Conservation (phyloP, 2,797 vertebrate genomes). For the Choloepus didactylus region DNA sequence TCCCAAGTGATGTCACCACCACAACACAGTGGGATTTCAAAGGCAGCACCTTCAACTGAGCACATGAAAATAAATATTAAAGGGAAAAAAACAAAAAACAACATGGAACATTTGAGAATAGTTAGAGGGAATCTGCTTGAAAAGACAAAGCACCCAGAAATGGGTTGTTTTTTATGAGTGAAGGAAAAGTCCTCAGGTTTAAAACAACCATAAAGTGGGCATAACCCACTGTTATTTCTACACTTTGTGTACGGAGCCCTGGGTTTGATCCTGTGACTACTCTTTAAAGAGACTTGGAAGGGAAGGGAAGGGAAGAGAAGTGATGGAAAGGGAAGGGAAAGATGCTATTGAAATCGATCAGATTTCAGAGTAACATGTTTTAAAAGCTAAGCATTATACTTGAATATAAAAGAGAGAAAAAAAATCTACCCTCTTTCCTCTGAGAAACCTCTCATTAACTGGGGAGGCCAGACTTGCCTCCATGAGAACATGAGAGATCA, state of each 20-base stretch:
- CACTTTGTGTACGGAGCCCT: not conserved
- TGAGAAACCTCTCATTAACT: not conserved
- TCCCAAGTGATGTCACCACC: not conserved
- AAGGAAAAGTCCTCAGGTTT: not conserved
- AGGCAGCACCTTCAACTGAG: not conserved
- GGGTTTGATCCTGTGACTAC: not conserved
- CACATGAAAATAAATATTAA: not conserved
- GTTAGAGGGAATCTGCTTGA: not conserved
- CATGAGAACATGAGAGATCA: not conserved
- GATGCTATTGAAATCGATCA: not conserved
- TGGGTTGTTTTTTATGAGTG: not conserved
- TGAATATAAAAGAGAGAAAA: not conserved
- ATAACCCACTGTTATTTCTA: not conserved
- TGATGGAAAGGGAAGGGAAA: not conserved
- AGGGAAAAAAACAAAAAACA: not conserved
- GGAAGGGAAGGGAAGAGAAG: no score
- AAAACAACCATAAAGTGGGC: no score
- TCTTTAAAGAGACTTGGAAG: not conserved
- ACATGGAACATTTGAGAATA: not conserved
- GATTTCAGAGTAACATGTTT: not conserved
- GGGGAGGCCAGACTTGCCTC: not conserved
- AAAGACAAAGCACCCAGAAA: not conserved
- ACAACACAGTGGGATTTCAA: no score
- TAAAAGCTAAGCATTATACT: not conserved
- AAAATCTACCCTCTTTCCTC: not conserved